Evolutionary conservation across 2,888 invertebrate genomes (phyloP), one percentile per base, ranked within the genome.

Genomic region (Noctua pronuba): DNA sequence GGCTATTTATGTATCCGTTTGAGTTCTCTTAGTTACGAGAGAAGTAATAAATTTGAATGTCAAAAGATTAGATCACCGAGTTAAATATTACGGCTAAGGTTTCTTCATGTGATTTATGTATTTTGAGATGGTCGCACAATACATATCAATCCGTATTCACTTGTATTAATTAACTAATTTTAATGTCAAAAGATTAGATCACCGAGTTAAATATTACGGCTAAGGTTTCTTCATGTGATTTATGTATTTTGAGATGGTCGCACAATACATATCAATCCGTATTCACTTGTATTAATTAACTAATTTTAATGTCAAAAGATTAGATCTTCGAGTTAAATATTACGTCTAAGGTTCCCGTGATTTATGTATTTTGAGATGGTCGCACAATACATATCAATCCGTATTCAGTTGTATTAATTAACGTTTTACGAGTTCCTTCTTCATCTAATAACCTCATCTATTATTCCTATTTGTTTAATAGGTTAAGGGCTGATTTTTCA

Each of bases 281-380:
- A 67, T 77, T n/a, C n/a, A n/a, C n/a, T n/a, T n/a, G n/a, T n/a
- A n/a, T n/a, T n/a, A n/a, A n/a, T n/a, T n/a, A n/a, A n/a, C n/a
- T n/a, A 79, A 82, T 82, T 69, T 41, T 31, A 75, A 76, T 77
- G 72, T 78, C 83, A 69, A 72, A 73, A 67, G 76, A 86, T 83
- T 70, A 76, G 52, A 78, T 73, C 77, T 70, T 16, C 21, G n/a
- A 62, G 49, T 82, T 79, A 70, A 80, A 67, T 77, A 21, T 24
- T 24, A 24, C 52, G 74, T 35, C 35, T 73, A 65, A 72, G 13
- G 41, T 44, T 13, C 13, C 28, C 1, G 58, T 80, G 69, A 86
- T 80, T 83, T 75, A 85, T 78, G 1, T 73, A 68, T 80, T 65
- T 49, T 79, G 31, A 35, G 60, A 75, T 24, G 55, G 35, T 75